phyloP scores from a whole-genome alignment of 2,888 invertebrate genomes.

The Aporophyla nigra region DNA sequence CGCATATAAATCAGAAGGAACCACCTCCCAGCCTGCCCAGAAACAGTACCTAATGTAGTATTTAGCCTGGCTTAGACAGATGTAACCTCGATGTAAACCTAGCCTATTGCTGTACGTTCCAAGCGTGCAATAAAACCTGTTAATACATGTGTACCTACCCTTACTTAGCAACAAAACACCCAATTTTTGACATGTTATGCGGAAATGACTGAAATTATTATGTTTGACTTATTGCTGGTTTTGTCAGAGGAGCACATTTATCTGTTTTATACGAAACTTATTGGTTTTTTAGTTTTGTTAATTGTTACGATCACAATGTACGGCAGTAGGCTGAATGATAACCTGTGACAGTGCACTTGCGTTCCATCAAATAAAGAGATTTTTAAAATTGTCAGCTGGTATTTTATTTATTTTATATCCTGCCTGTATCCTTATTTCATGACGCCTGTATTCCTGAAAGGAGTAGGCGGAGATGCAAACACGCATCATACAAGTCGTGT shows the following conservation, averaged over 20 bases:
- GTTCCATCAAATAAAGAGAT: slow-evolving; percentile 86
- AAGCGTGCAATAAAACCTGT: slow-evolving; percentile 31
- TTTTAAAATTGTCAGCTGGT: slow-evolving; percentile 75
- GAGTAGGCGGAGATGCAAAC: neutral
- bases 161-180: slow-evolving; percentile 28
- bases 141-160: slow-evolving; percentile 38
- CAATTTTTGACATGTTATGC: slow-evolving; percentile 23
- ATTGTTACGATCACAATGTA: slow-evolving; percentile 61
- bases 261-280: slow-evolving; percentile 9
- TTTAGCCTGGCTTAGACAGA: slow-evolving; percentile 70
- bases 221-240: slow-evolving; percentile 31
- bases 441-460: no score
- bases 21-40: slow-evolving; percentile 22
- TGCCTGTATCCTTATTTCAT: neutral
- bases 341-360: slow-evolving; percentile 80
- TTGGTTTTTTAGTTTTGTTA: slow-evolving; percentile 37
- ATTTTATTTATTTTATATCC: slow-evolving; percentile 45
- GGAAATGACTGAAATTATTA: slow-evolving; percentile 49
- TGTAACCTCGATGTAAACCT: slow-evolving; percentile 64
- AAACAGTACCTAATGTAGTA: slow-evolving; percentile 50
- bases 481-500: no score
- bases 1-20: neutral
- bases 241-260: slow-evolving; percentile 32
- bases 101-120: slow-evolving; percentile 75
- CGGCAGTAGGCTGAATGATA: slow-evolving; percentile 70